Base-by-base conservation (phyloP, 2,888 invertebrate genomes). In the Cephus pygmeus region DNA sequence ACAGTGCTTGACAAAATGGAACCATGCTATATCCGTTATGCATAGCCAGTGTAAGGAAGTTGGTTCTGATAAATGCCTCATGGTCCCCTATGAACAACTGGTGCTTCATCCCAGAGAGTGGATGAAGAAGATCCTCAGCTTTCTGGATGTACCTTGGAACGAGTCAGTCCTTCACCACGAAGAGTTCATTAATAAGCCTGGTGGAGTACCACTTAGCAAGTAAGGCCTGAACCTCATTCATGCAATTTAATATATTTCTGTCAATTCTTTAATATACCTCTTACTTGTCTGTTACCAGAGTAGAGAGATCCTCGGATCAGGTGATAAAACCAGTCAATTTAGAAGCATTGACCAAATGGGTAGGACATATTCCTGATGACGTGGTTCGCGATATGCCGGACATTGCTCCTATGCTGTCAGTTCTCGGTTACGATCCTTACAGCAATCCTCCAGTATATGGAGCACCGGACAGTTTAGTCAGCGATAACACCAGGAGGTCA, bases 311-410 rank as follows among this genome's bases (percentile, higher is more conserved):
- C 75, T 98, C 98, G 82, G 99, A 99, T 93, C 99, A 99, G 94
- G 98, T 99, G 87, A 98, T 99, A 92, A 98, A 99, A 89, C 98
- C 99, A 23, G 97, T 99, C 81, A 99, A 99, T 93, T 93, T 97
- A 89, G 99, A 99, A 92, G 99, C 99, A 75, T 93, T 99, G 83
- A 95, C 95, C 87, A 97, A 97, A 93, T 98, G 97, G 98, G 97
- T 97, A 84, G 97, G 97, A 79, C 94, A 96, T 90, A 94, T 98
- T 90, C 97, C 98, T 88, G 94, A 95, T 34, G 98, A 99, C 92
- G 98, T 99, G 80, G 95, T 98, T 82, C 94, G 94, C 81, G 98
- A 98, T 91, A 98, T 98, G 97, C 96, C 96, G 30, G 95, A 96
- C 87, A 95, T 98, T 87, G 98, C 98, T 83, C 98, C 98, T 80